Evolutionary conservation across 2,113 vertebrate genomes (phyloP).

Genomic region (Diglossa brunneiventris): DNA sequence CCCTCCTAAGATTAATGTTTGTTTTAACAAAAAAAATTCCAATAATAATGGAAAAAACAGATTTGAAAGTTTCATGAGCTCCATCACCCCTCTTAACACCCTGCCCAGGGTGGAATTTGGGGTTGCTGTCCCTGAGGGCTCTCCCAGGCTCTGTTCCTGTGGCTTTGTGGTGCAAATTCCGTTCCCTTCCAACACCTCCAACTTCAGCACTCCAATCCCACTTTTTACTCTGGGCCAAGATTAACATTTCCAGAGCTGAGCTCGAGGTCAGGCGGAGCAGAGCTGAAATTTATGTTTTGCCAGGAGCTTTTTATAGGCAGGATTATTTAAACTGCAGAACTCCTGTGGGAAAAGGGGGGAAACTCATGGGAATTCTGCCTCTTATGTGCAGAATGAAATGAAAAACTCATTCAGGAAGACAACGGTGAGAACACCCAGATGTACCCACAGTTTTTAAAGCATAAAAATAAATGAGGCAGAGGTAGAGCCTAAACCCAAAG

Average conservation of each 20-base stretch:
- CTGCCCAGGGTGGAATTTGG: background rate
- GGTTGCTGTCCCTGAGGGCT: background rate
- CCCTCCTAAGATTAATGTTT: background rate
- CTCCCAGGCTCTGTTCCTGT: background rate
- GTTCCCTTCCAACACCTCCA: background rate
- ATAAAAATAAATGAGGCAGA: background rate
- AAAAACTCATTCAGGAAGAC: background rate
- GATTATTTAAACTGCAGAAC: background rate
- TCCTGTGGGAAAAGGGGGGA: background rate
- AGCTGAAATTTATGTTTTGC: background rate
- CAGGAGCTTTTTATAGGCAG: background rate
- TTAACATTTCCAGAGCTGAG: background rate
- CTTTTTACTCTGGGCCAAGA: background rate
- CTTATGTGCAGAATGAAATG: background rate
- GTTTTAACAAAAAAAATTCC: background rate
- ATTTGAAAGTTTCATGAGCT: background rate
- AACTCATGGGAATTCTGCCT: background rate
- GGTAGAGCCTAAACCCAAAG: background rate
- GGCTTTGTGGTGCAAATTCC: background rate
- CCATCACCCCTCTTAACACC: background rate
- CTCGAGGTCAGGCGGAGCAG: background rate
- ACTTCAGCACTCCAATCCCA: background rate
- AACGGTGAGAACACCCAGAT: background rate
- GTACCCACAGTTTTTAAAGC: background rate
- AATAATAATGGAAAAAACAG: accelerated